These are phyloP conservation scores for Catocala sponsa DNA, from an alignment of 2,888 invertebrate genomes.

Conservation along the genomic window DNA sequence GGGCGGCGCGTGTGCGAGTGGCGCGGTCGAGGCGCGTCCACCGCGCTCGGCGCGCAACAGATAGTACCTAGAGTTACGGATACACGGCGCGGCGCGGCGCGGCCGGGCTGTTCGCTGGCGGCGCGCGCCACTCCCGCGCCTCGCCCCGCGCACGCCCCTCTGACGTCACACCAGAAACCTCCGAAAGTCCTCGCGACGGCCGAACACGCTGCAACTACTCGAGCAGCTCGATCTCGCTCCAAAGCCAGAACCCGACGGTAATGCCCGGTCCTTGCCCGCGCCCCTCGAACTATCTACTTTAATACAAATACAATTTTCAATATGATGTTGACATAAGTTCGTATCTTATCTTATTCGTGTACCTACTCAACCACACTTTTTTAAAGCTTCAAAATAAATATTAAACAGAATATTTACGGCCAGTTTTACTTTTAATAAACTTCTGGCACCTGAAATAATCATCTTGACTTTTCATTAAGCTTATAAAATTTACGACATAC, in stretches of 20 bases:
- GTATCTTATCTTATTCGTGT: too few relatives aligned
- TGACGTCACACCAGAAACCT: conserved; percentile 83
- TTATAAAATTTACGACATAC: too few relatives aligned
- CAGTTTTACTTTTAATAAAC: too few relatives aligned
- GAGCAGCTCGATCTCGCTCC: conserved; percentile 54
- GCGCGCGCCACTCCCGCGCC: conserved; percentile 69
- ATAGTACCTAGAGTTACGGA: conserved; percentile 70
- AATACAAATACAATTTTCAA: neutral
- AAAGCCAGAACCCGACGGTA: conserved; percentile 49
- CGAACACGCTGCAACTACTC: conserved; percentile 70
- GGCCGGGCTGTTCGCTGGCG: conserved; percentile 43
- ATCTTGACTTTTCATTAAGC: too few relatives aligned
- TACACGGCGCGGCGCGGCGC: conserved; percentile 33
- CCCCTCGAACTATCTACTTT: neutral
- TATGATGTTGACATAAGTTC: too few relatives aligned
- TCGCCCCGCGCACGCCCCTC: conserved; percentile 56
- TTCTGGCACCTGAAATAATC: too few relatives aligned
- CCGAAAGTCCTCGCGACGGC: conserved; percentile 73
- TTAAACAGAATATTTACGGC: too few relatives aligned
- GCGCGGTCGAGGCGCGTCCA: conserved; percentile 68
- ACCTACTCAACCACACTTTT: too few relatives aligned
- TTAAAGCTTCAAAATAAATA: too few relatives aligned
- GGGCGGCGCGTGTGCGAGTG: conserved; percentile 60
- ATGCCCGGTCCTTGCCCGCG: conserved; percentile 42
- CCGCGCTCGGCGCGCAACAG: conserved; percentile 84